Percentiles rank a stretch among this genome's conserved stretches.
These are phyloP conservation scores for Drosophila buzzatii DNA, from an alignment of 2,888 invertebrate genomes.

Conservation along the genomic window DNA sequence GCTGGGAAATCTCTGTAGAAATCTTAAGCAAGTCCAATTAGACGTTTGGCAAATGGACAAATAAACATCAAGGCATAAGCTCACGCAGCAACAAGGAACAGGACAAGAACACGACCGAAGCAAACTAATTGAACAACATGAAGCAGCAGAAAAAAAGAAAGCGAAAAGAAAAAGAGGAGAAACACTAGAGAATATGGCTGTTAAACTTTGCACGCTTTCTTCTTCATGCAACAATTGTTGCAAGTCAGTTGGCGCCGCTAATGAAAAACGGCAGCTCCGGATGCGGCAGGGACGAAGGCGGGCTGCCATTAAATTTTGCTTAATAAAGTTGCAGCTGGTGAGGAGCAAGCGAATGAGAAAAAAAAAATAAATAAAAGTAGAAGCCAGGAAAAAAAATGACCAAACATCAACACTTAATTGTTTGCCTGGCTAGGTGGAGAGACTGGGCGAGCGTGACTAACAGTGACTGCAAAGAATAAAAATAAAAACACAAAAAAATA, in stretches of 20 bases:
- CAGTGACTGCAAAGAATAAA: slow-evolving; percentile 21
- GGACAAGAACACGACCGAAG: slow-evolving; percentile 38
- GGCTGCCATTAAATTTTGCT: slow-evolving; percentile 77
- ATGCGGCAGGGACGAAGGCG: slow-evolving; percentile 19
- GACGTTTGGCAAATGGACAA: slow-evolving; percentile 79
- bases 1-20: slow-evolving; percentile 74
- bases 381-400: slow-evolving; percentile 62
- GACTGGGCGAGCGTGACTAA: slow-evolving; percentile 43
- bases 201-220: slow-evolving; percentile 54
- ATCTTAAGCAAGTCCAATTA: slow-evolving; percentile 80
- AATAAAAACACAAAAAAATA: neutral
- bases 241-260: slow-evolving; percentile 78
- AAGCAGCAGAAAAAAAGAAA: slow-evolving; percentile 61
- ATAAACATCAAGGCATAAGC: slow-evolving; percentile 48
- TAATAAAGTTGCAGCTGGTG: slow-evolving; percentile 80
- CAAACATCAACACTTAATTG: slow-evolving; percentile 84
- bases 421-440: slow-evolving; percentile 51
- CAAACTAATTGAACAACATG: slow-evolving; percentile 80
- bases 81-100: slow-evolving; percentile 11
- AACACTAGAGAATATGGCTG: slow-evolving; percentile 60
- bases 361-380: slow-evolving; percentile 15
- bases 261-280: slow-evolving; percentile 74
- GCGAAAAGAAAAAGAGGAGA: slow-evolving; percentile 3
- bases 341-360: slow-evolving; percentile 11
- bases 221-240: slow-evolving; percentile 77